phyloP scores from a whole-genome alignment of 2,888 invertebrate genomes.

The Spodoptera picta region DNA sequence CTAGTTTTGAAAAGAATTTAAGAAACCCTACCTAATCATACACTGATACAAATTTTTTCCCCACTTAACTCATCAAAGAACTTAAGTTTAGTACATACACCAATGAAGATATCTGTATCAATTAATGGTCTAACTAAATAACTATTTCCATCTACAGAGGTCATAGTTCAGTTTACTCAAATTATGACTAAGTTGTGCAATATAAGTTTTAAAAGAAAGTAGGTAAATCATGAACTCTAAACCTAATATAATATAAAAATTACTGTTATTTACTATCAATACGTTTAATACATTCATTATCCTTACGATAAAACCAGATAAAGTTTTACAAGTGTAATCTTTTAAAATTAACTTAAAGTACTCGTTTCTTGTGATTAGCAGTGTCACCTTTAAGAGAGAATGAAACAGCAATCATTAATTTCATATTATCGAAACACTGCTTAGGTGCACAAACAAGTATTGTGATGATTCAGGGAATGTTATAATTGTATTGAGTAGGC shows the following conservation, averaged over 20 bases:
- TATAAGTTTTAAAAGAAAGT: constrained; percentile 1
- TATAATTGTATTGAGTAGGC: too few species aligned
- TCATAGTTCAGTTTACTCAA: too few species aligned
- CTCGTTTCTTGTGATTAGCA: constrained; percentile 1
- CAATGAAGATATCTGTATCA: too few species aligned
- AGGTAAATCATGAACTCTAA: constrained; percentile 3
- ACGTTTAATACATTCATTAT: constrained; percentile 12
- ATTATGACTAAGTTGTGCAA: too few species aligned
- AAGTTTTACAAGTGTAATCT: not conserved
- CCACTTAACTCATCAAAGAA: too few species aligned
- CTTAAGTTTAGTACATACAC: too few species aligned
- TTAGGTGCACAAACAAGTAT: constrained; percentile 6
- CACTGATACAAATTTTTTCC: too few species aligned
- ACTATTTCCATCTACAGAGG: too few species aligned
- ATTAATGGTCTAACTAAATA: too few species aligned
- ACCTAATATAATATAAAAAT: not conserved
- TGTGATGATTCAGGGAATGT: constrained; percentile 7
- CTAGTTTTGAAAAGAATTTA: not conserved
- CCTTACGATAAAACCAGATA: constrained; percentile 4
- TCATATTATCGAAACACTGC: not conserved
- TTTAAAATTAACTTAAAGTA: constrained; percentile 8
- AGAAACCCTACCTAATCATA: too few species aligned
- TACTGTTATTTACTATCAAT: constrained; percentile 12
- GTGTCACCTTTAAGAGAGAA: not conserved
- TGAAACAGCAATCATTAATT: too few species aligned